Conservation (phyloP, 64 coral and sea anemone species). For the Dendrophyllia cribrosa region DNA sequence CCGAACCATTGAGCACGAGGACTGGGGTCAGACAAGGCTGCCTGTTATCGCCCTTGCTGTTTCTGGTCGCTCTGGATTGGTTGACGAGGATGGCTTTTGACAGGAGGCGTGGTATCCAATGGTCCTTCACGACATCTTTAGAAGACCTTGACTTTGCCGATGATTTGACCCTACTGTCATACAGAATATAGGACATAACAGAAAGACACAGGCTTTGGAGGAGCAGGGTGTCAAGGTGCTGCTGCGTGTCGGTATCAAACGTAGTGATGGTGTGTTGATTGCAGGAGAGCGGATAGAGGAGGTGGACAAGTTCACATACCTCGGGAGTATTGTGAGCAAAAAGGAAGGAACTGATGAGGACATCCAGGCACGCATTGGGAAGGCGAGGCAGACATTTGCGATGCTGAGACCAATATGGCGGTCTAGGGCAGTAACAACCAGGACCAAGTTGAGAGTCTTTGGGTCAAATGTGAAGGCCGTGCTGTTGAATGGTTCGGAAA, state of each 20-base stretch:
- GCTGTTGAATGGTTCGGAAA: constrained; percentile 38
- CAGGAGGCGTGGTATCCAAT: constrained; percentile 18
- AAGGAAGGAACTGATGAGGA: constrained; percentile 20
- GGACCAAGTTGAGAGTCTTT: constrained; percentile 36
- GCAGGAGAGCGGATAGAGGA: not conserved
- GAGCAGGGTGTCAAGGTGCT: constrained; percentile 20
- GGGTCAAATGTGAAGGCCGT: constrained; percentile 56
- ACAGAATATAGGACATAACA: constrained; percentile 26
- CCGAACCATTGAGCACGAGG: not conserved
- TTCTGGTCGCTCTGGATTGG: constrained; percentile 45
- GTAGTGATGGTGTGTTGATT: not conserved
- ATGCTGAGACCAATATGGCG: not conserved
- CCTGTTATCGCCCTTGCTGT: constrained; percentile 45
- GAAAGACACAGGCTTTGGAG: not conserved
- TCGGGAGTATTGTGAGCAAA: constrained; percentile 24
- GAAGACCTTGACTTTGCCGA: constrained; percentile 56
- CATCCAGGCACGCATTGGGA: not conserved
- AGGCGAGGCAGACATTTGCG: not conserved
- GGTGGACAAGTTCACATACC: constrained; percentile 46
- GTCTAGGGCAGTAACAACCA: not conserved
- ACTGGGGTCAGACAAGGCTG: constrained; percentile 35
- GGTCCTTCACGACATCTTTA: constrained; percentile 20
- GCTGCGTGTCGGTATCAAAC: constrained; percentile 34
- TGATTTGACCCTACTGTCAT: constrained; percentile 42
- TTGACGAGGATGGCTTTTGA: constrained; percentile 5